Conservation (phyloP, 1,140 invertebrate genomes). For the Brachionus rotundiformis region DNA sequence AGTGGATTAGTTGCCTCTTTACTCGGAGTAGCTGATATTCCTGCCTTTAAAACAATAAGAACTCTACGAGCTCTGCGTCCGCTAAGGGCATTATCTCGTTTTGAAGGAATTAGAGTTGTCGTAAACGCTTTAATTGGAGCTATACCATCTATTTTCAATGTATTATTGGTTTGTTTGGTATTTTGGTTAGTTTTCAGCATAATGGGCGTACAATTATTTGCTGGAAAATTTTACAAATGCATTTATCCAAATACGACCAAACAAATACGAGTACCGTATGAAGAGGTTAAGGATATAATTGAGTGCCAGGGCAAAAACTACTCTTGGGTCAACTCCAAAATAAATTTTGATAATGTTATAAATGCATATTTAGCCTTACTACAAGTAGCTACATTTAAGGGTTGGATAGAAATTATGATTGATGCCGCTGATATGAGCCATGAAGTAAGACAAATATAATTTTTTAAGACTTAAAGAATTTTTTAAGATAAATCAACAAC, state of each 20-base stretch:
- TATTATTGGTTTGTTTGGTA: slow-evolving; percentile 82
- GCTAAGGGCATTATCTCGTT: slow-evolving; percentile 83
- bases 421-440: slow-evolving; percentile 92
- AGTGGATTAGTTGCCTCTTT: not conserved
- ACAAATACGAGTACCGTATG: slow-evolving; percentile 56
- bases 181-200: slow-evolving; percentile 90
- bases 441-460: slow-evolving; percentile 65
- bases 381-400: slow-evolving; percentile 91
- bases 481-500: slow-evolving; percentile 81
- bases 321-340: slow-evolving; percentile 92
- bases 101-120: slow-evolving; percentile 94
- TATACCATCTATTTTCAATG: slow-evolving; percentile 93
- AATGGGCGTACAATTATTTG: slow-evolving; percentile 85
- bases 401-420: slow-evolving; percentile 91
- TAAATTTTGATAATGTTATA: slow-evolving; percentile 97
- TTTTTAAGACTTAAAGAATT: slow-evolving; percentile 50
- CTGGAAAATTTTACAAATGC: slow-evolving; percentile 88
- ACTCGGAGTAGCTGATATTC: not conserved
- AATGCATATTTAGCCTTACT: slow-evolving; percentile 95
- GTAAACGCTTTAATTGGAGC: slow-evolving; percentile 91
- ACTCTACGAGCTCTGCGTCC: slow-evolving; percentile 85
- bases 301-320: slow-evolving; percentile 82
- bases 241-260: slow-evolving; percentile 68
- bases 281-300: slow-evolving; percentile 68
- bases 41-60: slow-evolving; percentile 84